Percentiles rank a stretch among this genome's conserved stretches.
Evolutionary conservation across 2,888 invertebrate genomes (phyloP).

Genomic region (Hypena proboscidalis): DNA sequence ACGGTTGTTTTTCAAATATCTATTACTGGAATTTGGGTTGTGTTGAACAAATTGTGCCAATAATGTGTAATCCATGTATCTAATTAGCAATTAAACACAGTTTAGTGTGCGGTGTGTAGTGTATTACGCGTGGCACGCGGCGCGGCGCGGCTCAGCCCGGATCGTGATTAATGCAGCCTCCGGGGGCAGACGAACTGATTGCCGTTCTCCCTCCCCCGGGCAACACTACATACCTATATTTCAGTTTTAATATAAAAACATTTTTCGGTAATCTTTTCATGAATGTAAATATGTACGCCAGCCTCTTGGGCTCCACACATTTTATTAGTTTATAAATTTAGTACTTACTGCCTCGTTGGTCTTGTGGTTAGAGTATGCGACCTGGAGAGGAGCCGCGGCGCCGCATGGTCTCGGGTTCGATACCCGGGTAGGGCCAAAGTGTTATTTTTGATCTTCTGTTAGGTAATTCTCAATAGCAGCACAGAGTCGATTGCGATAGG

Average conservation of each 20-base stretch:
- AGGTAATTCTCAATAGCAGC: too few species aligned
- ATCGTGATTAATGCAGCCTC: constrained; percentile 70
- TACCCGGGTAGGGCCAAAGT: too few species aligned
- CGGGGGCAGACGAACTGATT: constrained; percentile 65
- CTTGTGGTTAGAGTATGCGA: too few species aligned
- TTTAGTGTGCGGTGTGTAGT: constrained; percentile 32
- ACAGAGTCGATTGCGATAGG: too few species aligned
- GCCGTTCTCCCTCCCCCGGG: constrained; percentile 55
- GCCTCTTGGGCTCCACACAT: background rate
- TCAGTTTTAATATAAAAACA: constrained; percentile 36
- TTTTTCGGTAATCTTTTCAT: constrained; percentile 27
- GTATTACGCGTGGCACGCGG: constrained; percentile 32
- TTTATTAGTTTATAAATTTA: background rate
- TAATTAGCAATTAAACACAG: constrained; percentile 41
- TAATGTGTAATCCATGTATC: constrained; percentile 4
- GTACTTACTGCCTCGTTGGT: too few species aligned
- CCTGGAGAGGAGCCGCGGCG: too few species aligned
- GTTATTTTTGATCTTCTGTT: too few species aligned
- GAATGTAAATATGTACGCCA: background rate
- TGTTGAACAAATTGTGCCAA: too few species aligned
- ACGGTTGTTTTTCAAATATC: background rate
- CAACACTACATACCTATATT: constrained; percentile 38
- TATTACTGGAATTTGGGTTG: background rate
- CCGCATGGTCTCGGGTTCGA: too few species aligned
- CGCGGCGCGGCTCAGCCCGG: constrained; percentile 29